Percentiles rank a stretch among this genome's conserved stretches.
Evolutionary conservation across 2,888 invertebrate genomes (phyloP).

Genomic region (Erynnis tages): DNA sequence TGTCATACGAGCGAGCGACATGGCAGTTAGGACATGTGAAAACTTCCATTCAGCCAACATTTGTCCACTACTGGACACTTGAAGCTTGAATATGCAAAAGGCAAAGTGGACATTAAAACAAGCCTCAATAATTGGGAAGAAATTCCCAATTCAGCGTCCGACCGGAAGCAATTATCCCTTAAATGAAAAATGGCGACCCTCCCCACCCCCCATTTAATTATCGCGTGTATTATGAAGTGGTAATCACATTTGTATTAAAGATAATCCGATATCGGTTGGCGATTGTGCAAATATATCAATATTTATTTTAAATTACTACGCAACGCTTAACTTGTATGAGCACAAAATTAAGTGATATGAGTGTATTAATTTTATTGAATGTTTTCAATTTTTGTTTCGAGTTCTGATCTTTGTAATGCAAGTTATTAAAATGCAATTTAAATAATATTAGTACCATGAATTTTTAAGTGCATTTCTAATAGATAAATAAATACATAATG

Average conservation of each 20-base stretch:
- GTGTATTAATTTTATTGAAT: not conserved
- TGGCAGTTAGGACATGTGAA: no score
- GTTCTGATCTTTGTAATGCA: not conserved
- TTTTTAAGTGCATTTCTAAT: no score
- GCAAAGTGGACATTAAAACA: no score
- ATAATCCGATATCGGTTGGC: slow-evolving; percentile 42
- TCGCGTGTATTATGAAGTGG: slow-evolving; percentile 41
- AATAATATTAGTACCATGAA: no score
- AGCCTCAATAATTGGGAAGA: slow-evolving; percentile 3
- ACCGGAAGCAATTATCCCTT: slow-evolving; percentile 25
- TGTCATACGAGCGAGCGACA: no score
- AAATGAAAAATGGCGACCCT: slow-evolving; percentile 38
- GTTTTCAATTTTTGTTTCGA: not conserved
- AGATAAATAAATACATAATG: no score
- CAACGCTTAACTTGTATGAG: slow-evolving; percentile 18
- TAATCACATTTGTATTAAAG: slow-evolving; percentile 47
- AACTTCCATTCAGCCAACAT: no score
- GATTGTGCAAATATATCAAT: slow-evolving; percentile 42
- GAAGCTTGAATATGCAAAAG: no score
- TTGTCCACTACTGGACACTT: no score
- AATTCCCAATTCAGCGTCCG: slow-evolving; percentile 20
- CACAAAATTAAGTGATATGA: slow-evolving; percentile 16
- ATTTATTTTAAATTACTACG: slow-evolving; percentile 45
- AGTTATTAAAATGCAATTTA: no score
- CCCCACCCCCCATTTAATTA: slow-evolving; percentile 40